Percentiles rank a stretch among this genome's conserved stretches.
Evolutionary conservation across 2,113 vertebrate genomes (phyloP).

Genomic region (Eudyptes chrysolophus): DNA sequence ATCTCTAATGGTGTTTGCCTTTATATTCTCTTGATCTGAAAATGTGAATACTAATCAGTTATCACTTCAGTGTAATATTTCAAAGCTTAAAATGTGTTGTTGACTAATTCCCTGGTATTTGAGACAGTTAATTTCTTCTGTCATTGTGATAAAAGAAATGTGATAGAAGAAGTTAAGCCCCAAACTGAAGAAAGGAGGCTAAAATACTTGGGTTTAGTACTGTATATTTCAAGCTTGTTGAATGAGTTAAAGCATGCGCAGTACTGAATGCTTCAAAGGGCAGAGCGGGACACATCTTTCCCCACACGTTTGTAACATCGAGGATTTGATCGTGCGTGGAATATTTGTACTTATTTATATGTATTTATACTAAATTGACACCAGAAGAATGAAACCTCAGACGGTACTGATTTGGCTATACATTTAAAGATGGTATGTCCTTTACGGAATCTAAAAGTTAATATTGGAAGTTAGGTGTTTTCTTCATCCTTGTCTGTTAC

Average conservation of each 20-base stretch:
- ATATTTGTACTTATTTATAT: not conserved
- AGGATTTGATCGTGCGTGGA: not conserved
- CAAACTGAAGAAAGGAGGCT: not conserved
- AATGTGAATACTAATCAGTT: not conserved
- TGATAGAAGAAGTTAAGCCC: not conserved
- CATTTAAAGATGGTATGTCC: not conserved
- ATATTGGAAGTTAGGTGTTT: not conserved
- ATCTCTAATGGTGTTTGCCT: not conserved
- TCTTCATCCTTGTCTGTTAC: not conserved
- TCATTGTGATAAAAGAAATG: not conserved
- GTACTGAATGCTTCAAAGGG: not conserved
- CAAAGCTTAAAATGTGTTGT: not conserved
- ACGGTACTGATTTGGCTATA: not conserved
- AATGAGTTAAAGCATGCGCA: not conserved
- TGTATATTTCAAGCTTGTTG: not conserved
- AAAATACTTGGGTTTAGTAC: not conserved
- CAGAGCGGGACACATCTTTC: not conserved
- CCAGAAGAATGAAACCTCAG: not conserved
- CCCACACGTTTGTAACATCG: not conserved
- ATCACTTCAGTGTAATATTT: not conserved
- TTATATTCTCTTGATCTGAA: not conserved
- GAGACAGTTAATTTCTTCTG: not conserved
- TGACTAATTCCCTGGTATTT: not conserved
- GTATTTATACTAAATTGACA: not conserved
- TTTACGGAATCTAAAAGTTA: not conserved